A percentile compares a stretch with the other conserved stretches of the same genome.
phyloP scores from a whole-genome alignment of 2,888 invertebrate genomes.

The Drosophila ustulata region DNA sequence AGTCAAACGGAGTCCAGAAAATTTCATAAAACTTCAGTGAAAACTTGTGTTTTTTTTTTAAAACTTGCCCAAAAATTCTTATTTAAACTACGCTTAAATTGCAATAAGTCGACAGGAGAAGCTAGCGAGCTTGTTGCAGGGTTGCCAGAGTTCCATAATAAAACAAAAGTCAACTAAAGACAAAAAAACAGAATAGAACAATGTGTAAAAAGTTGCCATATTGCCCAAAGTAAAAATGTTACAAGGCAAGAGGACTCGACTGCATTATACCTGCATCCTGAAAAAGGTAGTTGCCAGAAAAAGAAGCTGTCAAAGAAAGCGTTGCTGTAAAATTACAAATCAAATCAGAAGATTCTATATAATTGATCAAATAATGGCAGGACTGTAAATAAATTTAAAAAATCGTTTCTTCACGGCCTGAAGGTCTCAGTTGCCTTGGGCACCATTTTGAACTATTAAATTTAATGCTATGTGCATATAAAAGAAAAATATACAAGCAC shows the following conservation, averaged over 20 bases:
- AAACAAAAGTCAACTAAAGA: slow-evolving; percentile 61
- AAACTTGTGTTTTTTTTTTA: slow-evolving; percentile 49
- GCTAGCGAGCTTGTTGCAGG: slow-evolving; percentile 19
- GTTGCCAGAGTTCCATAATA: slow-evolving; percentile 50
- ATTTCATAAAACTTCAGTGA: slow-evolving; percentile 72
- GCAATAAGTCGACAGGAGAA: slow-evolving; percentile 57
- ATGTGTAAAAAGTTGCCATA: slow-evolving; percentile 43
- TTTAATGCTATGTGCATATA: no score
- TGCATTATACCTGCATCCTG: slow-evolving; percentile 10
- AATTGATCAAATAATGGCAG: no score
- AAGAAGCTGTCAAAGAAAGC: background rate
- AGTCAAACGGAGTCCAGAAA: slow-evolving; percentile 39
- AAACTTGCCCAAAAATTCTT: slow-evolving; percentile 67
- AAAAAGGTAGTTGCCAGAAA: background rate
- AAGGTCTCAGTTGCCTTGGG: no score
- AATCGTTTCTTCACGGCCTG: no score
- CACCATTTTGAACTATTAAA: no score
- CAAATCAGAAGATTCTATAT: no score
- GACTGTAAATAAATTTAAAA: no score
- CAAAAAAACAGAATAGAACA: slow-evolving; percentile 15
- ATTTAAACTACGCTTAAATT: slow-evolving; percentile 77
- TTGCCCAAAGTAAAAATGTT: slow-evolving; percentile 26
- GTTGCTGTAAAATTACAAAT: no score
- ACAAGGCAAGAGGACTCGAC: background rate
- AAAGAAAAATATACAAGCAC: no score